Percentiles rank a stretch among this genome's conserved stretches.
Evolutionary conservation across 2,888 invertebrate genomes (phyloP).

Genomic region (Brenthis daphne): DNA sequence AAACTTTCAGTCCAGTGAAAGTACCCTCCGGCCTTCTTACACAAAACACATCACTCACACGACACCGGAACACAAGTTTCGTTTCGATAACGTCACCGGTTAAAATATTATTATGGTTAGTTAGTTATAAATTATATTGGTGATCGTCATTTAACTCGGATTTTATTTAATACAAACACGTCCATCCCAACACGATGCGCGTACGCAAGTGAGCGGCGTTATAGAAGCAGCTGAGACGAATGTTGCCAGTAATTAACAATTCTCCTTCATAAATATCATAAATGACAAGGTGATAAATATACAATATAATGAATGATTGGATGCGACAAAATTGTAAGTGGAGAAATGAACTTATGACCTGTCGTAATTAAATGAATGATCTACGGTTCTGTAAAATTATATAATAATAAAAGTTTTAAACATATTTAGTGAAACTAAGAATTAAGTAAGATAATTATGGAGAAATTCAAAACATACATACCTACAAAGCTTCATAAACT

Average conservation of each 20-base stretch:
- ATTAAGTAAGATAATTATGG: too few species aligned
- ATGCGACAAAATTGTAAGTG: neutral
- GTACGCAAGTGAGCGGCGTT: conserved; percentile 47
- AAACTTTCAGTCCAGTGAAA: conserved; percentile 82
- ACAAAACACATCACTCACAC: conserved; percentile 49
- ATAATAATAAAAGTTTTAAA: neutral
- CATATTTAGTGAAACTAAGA: too few species aligned
- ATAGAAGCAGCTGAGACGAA: conserved; percentile 34
- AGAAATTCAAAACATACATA: too few species aligned
- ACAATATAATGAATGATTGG: too few species aligned
- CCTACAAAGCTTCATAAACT: too few species aligned
- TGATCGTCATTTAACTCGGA: conserved; percentile 52
- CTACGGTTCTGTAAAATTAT: neutral
- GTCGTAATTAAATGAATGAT: neutral
- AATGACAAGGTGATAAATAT: neutral
- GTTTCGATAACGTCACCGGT: conserved; percentile 55
- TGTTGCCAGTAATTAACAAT: conserved; percentile 26
- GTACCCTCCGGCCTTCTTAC: conserved; percentile 72
- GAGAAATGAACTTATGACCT: neutral
- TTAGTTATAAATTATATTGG: conserved; percentile 29
- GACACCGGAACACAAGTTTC: conserved; percentile 53
- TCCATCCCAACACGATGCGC: conserved; percentile 49
- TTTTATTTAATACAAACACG: conserved; percentile 32
- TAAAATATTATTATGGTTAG: conserved; percentile 44
- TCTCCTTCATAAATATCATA: conserved; percentile 4